Base-by-base conservation (phyloP, 2,888 invertebrate genomes). In the Chymomyza fuscimana region DNA sequence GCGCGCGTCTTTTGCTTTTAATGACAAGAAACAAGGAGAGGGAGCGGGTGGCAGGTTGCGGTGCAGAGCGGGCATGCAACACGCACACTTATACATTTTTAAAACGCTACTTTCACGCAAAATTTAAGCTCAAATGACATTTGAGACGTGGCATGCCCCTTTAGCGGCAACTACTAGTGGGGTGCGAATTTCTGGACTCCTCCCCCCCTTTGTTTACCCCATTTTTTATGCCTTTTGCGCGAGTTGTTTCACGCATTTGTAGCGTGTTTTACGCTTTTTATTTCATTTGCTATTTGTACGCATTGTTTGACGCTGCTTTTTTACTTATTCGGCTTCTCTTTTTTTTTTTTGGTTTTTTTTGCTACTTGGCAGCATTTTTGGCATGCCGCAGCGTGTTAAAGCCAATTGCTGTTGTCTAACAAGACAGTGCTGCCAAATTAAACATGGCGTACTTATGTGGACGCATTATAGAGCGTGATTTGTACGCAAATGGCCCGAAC, bases 61-160 rank as follows among this genome's bases (percentile, higher is more conserved):
- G 25, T 25, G 19, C 19, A 40, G 6, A 10, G 40, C 9, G 10
- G 9, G 10, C 10, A 0, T 12, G 40, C 40, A 46, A 46, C 40
- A 46, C 40, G 40, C 40, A 46, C 29, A 25, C 15, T 72, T 72
- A 72, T 77, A 82, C 71, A 73, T 85, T 83, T 83, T 84, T 84
- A 80, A 82, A 88, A 88, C 75, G 85, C 87, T 88, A 88, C 87
- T 85, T 85, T 85, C 86, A 85, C 87, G 85, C 86, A 85, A 88
- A 88, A 85, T 85, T 85, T 85, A 88, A 85, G 82, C 88, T 78
- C 79, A 88, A 25, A 88, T 85, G 87, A 88, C 85, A 85, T 88
- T 82, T 85, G 73, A 80, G 73, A 86, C 76, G 76, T 60, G 60
- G 40, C 40, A 46, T 12, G 40, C 40, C 40, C 40, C 40, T 46